These are phyloP conservation scores for Leptocoma aspasia DNA, from an alignment of 2,113 vertebrate genomes.

Conservation along the genomic window DNA sequence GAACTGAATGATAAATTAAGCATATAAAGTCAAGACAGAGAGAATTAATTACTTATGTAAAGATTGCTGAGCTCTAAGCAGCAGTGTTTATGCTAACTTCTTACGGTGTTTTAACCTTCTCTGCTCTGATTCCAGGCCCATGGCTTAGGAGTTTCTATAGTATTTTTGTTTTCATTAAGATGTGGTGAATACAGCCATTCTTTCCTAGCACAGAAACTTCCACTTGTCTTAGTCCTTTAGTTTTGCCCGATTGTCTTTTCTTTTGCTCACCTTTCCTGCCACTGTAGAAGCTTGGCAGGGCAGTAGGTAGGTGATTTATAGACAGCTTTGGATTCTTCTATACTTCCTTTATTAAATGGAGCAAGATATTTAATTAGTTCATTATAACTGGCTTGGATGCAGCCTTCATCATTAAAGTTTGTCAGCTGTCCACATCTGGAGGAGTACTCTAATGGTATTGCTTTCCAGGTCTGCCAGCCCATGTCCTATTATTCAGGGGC, in stretches of 20 bases:
- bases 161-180: not conserved
- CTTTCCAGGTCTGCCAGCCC: not conserved
- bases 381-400: not conserved
- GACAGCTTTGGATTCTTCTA: not conserved
- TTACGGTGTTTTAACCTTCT: not conserved
- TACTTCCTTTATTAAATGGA: not conserved
- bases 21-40: not conserved
- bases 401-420: not conserved
- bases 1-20: constrained; percentile 8
- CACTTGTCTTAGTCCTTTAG: not conserved
- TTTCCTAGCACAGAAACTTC: not conserved
- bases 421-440: constrained; percentile 1
- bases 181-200: not conserved
- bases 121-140: not conserved
- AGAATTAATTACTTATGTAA: constrained; percentile 20
- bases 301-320: not conserved
- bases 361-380: constrained; percentile 19
- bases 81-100: not conserved
- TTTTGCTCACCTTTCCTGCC: not conserved
- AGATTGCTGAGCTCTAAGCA: not conserved
- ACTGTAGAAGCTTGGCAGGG: not conserved
- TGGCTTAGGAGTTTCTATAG: not conserved
- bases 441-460: not conserved
- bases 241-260: not conserved
- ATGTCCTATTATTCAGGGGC: not conserved